Evolutionary conservation across 1,140 invertebrate species (phyloP).

Genomic region (Physella acuta): DNA sequence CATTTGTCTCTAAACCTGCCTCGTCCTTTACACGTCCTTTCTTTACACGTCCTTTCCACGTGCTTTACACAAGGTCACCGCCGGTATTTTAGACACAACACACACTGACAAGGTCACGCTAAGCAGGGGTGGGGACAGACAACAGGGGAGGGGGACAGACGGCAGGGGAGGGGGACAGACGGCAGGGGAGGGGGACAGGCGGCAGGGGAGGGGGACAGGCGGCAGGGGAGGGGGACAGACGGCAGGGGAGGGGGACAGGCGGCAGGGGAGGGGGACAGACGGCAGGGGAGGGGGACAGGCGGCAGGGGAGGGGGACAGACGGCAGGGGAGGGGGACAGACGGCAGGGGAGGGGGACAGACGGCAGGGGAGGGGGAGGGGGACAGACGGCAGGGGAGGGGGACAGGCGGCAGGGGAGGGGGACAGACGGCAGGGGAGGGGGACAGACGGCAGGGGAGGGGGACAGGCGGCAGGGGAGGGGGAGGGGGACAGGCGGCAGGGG

Average conservation of each 20-base stretch:
- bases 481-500: neutral
- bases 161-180: neutral
- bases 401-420: neutral
- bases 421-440: neutral
- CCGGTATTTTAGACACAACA: too few species aligned
- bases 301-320: neutral
- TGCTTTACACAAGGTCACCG: too few species aligned
- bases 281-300: neutral
- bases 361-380: neutral
- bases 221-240: neutral
- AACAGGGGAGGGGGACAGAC: constrained; percentile 13
- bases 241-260: neutral
- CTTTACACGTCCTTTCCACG: too few species aligned
- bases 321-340: neutral
- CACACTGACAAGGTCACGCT: too few species aligned
- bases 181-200: neutral
- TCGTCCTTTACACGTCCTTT: too few species aligned
- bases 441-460: too few species aligned
- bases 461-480: too few species aligned
- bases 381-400: neutral
- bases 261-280: neutral
- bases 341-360: neutral
- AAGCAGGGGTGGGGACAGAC: constrained; percentile 9
- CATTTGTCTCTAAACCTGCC: too few species aligned
- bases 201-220: neutral